These are phyloP conservation scores for Acanthopleura granulata DNA, from an alignment of 2,888 invertebrate genomes.

Conservation along the genomic window DNA sequence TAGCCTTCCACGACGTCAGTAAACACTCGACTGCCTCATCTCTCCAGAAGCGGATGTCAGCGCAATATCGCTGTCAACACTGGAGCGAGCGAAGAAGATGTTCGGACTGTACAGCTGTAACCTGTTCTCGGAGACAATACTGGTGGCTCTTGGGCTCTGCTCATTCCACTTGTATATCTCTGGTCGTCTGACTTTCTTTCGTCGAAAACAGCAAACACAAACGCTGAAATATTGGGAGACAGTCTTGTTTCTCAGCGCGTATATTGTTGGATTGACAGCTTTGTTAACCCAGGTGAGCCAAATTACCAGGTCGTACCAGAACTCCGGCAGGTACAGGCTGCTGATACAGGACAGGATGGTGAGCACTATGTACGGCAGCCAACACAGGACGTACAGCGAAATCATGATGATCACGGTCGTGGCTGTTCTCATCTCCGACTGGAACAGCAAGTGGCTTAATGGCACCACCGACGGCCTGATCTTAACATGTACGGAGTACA, in stretches of 20 bases:
- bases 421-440: constrained; percentile 22
- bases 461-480: constrained; percentile 18
- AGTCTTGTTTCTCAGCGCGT: constrained; percentile 16
- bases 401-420: constrained; percentile 22
- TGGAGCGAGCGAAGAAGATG: constrained; percentile 11
- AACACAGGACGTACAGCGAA: constrained; percentile 7
- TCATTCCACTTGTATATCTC: background rate
- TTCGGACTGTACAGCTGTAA: background rate
- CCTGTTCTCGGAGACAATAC: background rate
- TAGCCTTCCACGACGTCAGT: no score
- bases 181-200: background rate
- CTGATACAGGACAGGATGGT: background rate
- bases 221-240: background rate
- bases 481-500: background rate
- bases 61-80: constrained; percentile 13
- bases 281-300: constrained; percentile 18
- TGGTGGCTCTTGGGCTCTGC: background rate
- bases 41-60: background rate
- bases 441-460: constrained; percentile 12
- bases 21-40: background rate
- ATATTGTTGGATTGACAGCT: constrained; percentile 20
- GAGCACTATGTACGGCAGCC: constrained; percentile 14
- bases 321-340: background rate
- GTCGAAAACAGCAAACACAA: background rate
- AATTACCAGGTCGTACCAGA: background rate